Base-by-base conservation (phyloP, 2,888 invertebrate genomes). In the Acleris cristana region DNA sequence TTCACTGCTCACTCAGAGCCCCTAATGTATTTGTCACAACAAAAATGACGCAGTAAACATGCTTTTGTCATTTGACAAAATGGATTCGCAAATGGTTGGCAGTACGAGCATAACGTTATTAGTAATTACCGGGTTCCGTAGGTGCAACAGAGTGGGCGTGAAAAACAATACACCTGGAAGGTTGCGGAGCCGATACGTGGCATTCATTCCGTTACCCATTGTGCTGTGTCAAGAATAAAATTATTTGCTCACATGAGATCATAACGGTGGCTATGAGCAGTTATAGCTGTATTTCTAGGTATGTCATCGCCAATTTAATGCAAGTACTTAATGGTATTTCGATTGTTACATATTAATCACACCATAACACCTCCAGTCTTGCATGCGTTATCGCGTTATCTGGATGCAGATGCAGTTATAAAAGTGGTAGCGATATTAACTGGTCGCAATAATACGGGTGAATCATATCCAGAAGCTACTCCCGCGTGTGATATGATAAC, bases 41-140 rank as follows among this genome's bases (percentile, higher is more conserved):
- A 66, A 66, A 65, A 66, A 62, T 48, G 57, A 56, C 61, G 65
- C 44, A 40, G 18, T 21, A 56, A 56, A 51, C 66, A 52, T 57
- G 61, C 61, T 73, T 79, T 76, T 78, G 81, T 79, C 76, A 79
- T 78, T 78, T 69, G 64, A 65, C 70, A 52, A 56, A 66, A 66
- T 74, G 69, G 70, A 73, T 76, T 72, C 73, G 71, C 21, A 51
- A 62, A 61, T 56, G 40, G 40, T 40, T 14, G 49, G 61, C 40
- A 44, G 56, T 34, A 52, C 69, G 65, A 74, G 73, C 71, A 70
- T 64, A 74, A 69, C 69, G 69, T 65, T 30, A 23, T 40, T 57
- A 34, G 44, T 45, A 66, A 66, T 66, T 56, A 61, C 51, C 52
- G 44, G 40, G n/a, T 21, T 49, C 40, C n/a, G 34, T 54, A 26